A percentile compares a stretch with the other conserved stretches of the same genome.
Conservation (phyloP, 2,888 invertebrate species). For the Phalera bucephala region DNA sequence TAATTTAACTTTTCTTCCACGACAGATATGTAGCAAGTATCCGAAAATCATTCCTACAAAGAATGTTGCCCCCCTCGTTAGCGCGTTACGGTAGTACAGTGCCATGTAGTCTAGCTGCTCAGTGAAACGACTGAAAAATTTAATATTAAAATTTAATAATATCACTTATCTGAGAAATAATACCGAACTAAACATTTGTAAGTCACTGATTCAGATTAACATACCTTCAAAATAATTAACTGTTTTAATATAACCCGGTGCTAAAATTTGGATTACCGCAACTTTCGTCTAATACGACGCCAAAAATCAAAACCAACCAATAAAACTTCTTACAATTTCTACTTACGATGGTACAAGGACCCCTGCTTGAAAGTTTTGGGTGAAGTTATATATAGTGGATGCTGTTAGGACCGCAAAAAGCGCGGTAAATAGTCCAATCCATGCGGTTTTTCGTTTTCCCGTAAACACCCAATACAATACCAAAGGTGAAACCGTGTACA, state of each 20-base stretch:
- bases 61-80: constrained; percentile 49
- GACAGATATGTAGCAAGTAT: constrained; percentile 35
- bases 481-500: constrained; percentile 48
- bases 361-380: constrained; percentile 15
- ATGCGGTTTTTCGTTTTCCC: constrained; percentile 32
- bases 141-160: no score
- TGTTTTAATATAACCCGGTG: no score
- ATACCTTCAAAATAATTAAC: no score
- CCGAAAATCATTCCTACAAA: constrained; percentile 51
- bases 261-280: no score
- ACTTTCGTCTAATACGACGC: no score
- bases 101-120: no score
- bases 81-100: no score
- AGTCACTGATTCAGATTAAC: no score
- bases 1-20: constrained; percentile 27
- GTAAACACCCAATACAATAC: constrained; percentile 46
- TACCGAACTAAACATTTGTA: no score
- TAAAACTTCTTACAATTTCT: no score
- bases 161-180: no score
- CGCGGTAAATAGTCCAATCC: constrained; percentile 34
- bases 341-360: constrained; percentile 19
- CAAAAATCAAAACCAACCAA: no score
- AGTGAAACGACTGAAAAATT: constrained; percentile 24
- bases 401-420: constrained; percentile 16
- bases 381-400: constrained; percentile 25